These are phyloP conservation scores for Notiomystis cincta DNA, from an alignment of 2,113 vertebrate species.

Conservation along the genomic window DNA sequence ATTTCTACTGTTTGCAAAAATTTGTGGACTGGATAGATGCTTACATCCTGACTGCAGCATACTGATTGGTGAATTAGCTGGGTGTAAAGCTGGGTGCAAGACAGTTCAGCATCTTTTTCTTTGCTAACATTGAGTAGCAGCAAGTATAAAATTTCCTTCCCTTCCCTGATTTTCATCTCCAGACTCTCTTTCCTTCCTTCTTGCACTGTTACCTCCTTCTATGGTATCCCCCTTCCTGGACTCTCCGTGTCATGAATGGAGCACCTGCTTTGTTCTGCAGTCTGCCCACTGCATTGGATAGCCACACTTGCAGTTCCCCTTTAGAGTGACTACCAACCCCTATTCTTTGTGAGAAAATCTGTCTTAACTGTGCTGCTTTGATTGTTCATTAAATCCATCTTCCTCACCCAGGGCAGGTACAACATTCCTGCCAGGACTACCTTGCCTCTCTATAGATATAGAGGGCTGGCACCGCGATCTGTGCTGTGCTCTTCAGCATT, in stretches of 20 bases:
- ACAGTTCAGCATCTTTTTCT: not conserved
- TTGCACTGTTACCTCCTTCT: not conserved
- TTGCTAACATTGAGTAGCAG: not conserved
- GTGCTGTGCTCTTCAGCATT: not conserved
- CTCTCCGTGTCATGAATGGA: not conserved
- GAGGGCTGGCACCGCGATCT: not conserved
- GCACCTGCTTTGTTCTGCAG: not conserved
- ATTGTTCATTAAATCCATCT: not conserved
- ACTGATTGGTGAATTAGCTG: not conserved
- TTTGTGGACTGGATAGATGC: not conserved
- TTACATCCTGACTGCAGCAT: not conserved
- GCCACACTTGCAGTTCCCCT: not conserved
- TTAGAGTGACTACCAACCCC: not conserved
- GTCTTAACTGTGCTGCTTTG: not conserved
- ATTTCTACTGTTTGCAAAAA: not conserved
- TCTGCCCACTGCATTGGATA: not conserved
- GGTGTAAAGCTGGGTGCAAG: not conserved
- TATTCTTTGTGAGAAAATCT: not conserved
- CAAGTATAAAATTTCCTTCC: not conserved
- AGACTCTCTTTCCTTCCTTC: not conserved
- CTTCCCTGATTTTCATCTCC: not conserved
- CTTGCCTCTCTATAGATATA: not conserved
- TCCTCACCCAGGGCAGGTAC: rapidly evolving
- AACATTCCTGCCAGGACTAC: not conserved
- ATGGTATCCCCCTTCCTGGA: rapidly evolving